Percentiles rank a stretch among this genome's conserved stretches.
These are phyloP conservation scores for Gymnoscelis rufifasciata DNA, from an alignment of 2,888 invertebrate species.

Conservation along the genomic window DNA sequence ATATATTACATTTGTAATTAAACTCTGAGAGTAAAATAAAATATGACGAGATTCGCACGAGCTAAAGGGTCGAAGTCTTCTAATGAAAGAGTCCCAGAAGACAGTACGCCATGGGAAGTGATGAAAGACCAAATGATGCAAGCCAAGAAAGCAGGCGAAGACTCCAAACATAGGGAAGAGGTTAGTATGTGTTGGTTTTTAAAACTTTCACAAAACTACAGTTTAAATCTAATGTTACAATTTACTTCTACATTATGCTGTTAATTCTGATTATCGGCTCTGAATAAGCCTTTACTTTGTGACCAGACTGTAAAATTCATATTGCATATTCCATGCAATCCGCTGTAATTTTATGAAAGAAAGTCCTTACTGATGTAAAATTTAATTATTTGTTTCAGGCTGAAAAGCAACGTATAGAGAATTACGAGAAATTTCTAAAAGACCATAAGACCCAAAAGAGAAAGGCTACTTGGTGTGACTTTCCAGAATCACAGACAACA, in stretches of 20 bases:
- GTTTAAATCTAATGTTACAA: too few species aligned
- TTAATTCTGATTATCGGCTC: too few species aligned
- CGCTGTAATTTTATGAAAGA: too few species aligned
- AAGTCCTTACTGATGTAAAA: too few species aligned
- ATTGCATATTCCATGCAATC: too few species aligned
- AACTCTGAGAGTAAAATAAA: neutral
- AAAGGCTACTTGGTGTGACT: conserved; percentile 77
- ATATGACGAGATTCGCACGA: conserved; percentile 89
- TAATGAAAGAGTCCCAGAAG: conserved; percentile 83
- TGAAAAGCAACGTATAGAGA: conserved; percentile 69
- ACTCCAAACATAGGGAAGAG: conserved; percentile 58
- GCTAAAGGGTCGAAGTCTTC: conserved; percentile 87
- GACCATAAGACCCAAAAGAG: conserved; percentile 68
- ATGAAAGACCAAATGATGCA: conserved; percentile 82
- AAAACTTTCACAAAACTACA: too few species aligned
- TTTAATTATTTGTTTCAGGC: conserved; percentile 51
- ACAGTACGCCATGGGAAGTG: conserved; percentile 85
- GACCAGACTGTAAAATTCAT: too few species aligned
- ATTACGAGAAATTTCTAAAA: conserved; percentile 73
- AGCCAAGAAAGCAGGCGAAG: conserved; percentile 68
- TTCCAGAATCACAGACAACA: conserved; percentile 53
- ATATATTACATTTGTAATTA: too few species aligned
- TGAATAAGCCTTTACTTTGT: too few species aligned
- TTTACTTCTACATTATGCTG: too few species aligned
- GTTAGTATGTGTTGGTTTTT: too few species aligned